Evolutionary conservation across 2,888 invertebrate species (phyloP).

Genomic region (Branchellion lobata): DNA sequence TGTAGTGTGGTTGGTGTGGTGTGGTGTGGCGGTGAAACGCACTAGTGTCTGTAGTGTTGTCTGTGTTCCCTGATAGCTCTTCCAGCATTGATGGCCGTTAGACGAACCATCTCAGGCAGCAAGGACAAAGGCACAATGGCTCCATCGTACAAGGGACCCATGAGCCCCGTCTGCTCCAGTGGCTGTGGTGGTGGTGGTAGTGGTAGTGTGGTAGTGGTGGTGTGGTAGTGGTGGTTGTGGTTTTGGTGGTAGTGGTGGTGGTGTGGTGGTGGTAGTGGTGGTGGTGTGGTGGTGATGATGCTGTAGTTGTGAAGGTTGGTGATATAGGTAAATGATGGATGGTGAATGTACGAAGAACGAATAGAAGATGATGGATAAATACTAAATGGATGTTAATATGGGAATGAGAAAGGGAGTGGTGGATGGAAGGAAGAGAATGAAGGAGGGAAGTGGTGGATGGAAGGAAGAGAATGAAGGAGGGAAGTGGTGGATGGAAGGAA

Average conservation of each 20-base stretch:
- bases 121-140: constrained; percentile 74
- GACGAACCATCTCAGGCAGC: constrained; percentile 81
- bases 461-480: too few relatives aligned
- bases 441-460: too few relatives aligned
- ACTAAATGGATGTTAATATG: too few relatives aligned
- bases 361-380: too few relatives aligned
- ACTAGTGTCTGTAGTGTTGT: constrained; percentile 87
- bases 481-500: too few relatives aligned
- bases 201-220: background rate
- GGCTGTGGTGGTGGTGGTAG: too few relatives aligned
- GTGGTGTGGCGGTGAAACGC: too few relatives aligned
- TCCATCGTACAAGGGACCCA: constrained; percentile 93
- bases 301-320: too few relatives aligned
- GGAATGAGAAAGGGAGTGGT: too few relatives aligned
- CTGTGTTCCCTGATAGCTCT: constrained; percentile 84
- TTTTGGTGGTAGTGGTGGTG: background rate
- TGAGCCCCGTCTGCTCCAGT: constrained; percentile 63
- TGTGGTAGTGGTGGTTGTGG: background rate
- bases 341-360: too few relatives aligned
- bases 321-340: too few relatives aligned
- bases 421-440: too few relatives aligned
- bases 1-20: background rate
- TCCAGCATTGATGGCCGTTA: constrained; percentile 87
- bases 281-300: background rate
- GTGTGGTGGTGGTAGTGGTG: background rate